Evolutionary conservation across 2,888 invertebrate species (phyloP), one percentile per base, ranked within the genome.

Genomic region (Steromphala cineraria): DNA sequence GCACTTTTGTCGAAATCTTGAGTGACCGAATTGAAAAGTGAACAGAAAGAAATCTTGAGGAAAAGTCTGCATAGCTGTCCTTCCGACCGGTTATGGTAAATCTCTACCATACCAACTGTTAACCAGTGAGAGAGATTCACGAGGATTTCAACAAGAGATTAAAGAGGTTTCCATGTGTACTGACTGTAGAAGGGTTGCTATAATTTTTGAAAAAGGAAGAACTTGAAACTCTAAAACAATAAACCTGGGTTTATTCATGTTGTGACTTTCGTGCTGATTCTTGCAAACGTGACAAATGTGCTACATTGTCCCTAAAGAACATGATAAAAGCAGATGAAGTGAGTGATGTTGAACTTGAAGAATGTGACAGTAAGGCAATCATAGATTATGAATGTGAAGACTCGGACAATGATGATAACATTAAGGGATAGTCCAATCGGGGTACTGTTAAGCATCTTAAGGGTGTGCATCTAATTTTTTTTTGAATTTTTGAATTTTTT

Each of bases 281-380:
- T 24, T 81, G 81, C 52, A 40, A 24, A n/a, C 79, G 81, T 79
- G 31, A 52, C 31, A n/a, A 53, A 31, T 79, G 79, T 28, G n/a
- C 53, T 17, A 53, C 21, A 21, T 46, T 19, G 24, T 19, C 40
- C 40, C 31, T 74, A 13, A 24, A 74, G 8, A 13, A 40, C 40
- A 15, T 67, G 28, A 21, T 67, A 10, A 67, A 67, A 21, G 28
- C 36, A 31, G 28, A 13, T 31, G 67, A 21, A 7, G 19, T 31
- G 13, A 21, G 28, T 67, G 67, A 28, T 31, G 4, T 36, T 15
- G 28, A 28, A 67, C 15, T 15, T 19, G 28, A 28, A 15, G 67
- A 67, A 21, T 28, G 24, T 67, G 36, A 19, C 15, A 19, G 15
- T 21, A 4, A 21, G 36, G 36, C 67, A 31, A 28, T 4, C 19